Base-by-base conservation (phyloP, 2,113 vertebrate species). In the Toxotes jaculatrix region DNA sequence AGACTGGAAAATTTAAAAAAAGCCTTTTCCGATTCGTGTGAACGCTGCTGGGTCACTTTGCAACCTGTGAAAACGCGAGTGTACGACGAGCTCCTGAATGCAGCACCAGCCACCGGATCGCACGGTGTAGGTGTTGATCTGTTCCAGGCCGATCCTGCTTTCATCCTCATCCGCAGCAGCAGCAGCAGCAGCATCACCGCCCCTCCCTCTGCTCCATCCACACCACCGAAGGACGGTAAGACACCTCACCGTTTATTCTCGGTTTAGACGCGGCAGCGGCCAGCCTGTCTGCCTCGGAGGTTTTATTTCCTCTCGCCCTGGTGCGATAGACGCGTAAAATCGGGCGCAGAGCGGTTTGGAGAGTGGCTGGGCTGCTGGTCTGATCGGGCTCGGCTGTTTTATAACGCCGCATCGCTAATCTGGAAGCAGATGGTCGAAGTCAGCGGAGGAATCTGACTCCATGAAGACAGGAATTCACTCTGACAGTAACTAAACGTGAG, bases 51-150 rank as follows among this genome's bases (percentile, higher is more conserved):
- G n/a, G 21, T 71, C 76, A 0, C 10, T 73, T 3, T 21, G 12
- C 73, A 14, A 5, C 16, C 27, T 19, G 47, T 17, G 12, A 49
- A 16, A 36, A 3, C 36, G 2, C 40, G 12, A 27, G 8, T 64
- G 53, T 87, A 55, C 78, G 66, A 79, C 55, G 62, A 36, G 91
- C 60, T 2, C 86, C 0, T 90, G 86, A 91, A 91, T 2, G 90
- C 84, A 84, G 32, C 91, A 59, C n/a, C 59, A 61, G 55, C 49
- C 45, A 12, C 19, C 49, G 36, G 67, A 1, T 4, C 64, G 74
- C 83, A 4, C 45, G 36, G 82, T 88, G 87, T 82, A 66, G 87
- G 83, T 68, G 86, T 75, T 4, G 55, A 57, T 38, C 61, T 11
- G 73, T 0, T 36, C 2, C 77, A 79, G 83, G 85, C 83, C 76